These are phyloP conservation scores for Mechanitis messenoides DNA, from an alignment of 2,888 invertebrate species.

Conservation along the genomic window DNA sequence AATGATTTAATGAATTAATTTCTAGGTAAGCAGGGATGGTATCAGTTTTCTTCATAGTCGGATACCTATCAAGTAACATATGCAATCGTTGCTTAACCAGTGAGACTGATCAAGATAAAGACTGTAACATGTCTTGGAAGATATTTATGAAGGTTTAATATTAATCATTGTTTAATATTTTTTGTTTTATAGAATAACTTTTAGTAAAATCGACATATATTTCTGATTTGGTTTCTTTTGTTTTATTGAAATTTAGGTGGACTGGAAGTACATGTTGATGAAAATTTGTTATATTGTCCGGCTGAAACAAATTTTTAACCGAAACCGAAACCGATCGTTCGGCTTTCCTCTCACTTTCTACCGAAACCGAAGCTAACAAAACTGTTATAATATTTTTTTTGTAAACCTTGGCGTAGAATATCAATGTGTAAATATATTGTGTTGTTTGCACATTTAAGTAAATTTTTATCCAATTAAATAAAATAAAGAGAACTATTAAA, in stretches of 20 bases:
- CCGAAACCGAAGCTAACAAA: too few relatives aligned
- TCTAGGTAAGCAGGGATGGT: not conserved
- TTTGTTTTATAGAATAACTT: not conserved
- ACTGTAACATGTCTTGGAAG: not conserved
- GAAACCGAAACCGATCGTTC: too few relatives aligned
- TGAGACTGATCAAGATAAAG: constrained; percentile 3
- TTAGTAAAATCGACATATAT: not conserved
- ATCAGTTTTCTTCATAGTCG: constrained; percentile 4
- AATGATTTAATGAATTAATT: not conserved
- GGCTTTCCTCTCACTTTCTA: too few relatives aligned
- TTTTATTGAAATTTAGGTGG: not conserved
- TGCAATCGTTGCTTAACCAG: constrained; percentile 7
- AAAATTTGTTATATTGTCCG: too few relatives aligned
- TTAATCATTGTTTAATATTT: not conserved
- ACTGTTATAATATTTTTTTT: too few relatives aligned
- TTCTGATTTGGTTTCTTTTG: not conserved
- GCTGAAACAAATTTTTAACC: too few relatives aligned
- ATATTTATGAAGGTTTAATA: not conserved
- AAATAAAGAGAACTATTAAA: too few relatives aligned
- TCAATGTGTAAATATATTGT: too few relatives aligned
- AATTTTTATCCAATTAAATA: too few relatives aligned
- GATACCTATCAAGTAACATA: constrained; percentile 4
- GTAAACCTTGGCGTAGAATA: too few relatives aligned
- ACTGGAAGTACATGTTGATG: too few relatives aligned
- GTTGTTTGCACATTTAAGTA: too few relatives aligned